phyloP scores from a whole-genome alignment of 37 sponge, comb jelly and placozoan genomes.

The Mnemiopsis leidyi region DNA sequence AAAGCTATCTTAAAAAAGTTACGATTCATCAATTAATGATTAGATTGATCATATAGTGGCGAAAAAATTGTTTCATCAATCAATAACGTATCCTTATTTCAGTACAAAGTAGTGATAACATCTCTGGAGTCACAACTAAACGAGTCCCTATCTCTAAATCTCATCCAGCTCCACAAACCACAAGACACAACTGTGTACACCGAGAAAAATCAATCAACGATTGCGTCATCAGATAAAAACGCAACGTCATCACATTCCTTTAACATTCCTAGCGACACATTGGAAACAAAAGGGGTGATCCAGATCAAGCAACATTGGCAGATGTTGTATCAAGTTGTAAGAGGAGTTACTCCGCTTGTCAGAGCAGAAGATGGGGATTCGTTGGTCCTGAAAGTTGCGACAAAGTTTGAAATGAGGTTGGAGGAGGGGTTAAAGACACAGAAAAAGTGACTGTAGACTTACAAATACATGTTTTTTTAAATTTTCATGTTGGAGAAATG shows the following conservation, averaged over 20 bases:
- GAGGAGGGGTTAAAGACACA: too few species aligned
- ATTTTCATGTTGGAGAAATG: too few species aligned
- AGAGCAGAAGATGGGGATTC: slow-evolving; percentile 30
- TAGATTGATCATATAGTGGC: too few species aligned
- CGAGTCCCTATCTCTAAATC: slow-evolving; percentile 7
- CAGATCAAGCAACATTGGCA: neutral
- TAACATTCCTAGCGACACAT: neutral
- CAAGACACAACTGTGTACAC: neutral
- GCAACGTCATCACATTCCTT: neutral
- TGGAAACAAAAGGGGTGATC: neutral
- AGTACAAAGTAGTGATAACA: neutral
- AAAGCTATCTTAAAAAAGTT: too few species aligned
- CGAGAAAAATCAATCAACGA: too few species aligned
- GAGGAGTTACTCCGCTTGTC: neutral
- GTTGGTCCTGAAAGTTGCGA: neutral
- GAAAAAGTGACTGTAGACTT: too few species aligned
- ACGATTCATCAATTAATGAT: too few species aligned
- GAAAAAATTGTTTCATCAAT: too few species aligned
- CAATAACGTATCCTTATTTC: too few species aligned
- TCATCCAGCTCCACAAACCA: slow-evolving; percentile 20
- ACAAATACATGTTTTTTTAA: too few species aligned
- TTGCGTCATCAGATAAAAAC: too few species aligned
- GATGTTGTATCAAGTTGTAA: slow-evolving; percentile 36
- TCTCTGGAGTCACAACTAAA: slow-evolving; percentile 27
- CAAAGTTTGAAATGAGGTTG: too few species aligned